Base-by-base conservation (phyloP, 1,140 invertebrate genomes). In the Drosophila virilis region DNA sequence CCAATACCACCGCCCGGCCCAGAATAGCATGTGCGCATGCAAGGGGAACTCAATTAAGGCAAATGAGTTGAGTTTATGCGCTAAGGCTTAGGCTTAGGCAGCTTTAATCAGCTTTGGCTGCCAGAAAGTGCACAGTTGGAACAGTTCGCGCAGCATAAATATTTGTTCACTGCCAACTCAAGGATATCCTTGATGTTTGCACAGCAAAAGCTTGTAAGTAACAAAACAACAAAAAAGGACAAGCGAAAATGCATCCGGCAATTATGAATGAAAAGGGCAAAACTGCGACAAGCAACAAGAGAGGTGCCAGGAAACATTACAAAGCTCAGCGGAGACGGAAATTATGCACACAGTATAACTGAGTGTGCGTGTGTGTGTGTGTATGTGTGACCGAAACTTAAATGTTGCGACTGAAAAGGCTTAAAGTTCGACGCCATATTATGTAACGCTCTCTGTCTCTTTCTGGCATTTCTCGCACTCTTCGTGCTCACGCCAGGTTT, bases 101-200 rank as follows among this genome's bases (percentile, higher is more conserved):
- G 51, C 57, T 46, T 43, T 45, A 59, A 35, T 15, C 57, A 9
- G 45, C 40, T 35, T 59, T 10, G 37, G 37, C 48, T 50, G 38
- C 57, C 71, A 38, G 52, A 60, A 57, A 40, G 55, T 51, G 51
- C 45, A 46, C 45, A 46, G 50, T 50, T 54, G 22, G 58, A 52
- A 48, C 17, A 58, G 33, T 38, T 8, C 59, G 66, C 67, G 66
- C 51, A 69, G 51, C 67, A 67, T 45, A 86, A 86, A 86, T 86
- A 88, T 86, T 86, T 86, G 78, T 79, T 77, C 83, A 88, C 76
- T 77, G 83, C 62, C 83, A 86, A 83, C 82, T 86, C 83, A 88
- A 86, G 82, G 82, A 88, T 86, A 82, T 86, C 82, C 82, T 82
- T 86, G 75, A 72, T 85, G 81, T 81, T 85, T 85, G 81, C 77